Evolutionary conservation across 2,888 invertebrate species (phyloP).

Genomic region (Zygogramma bicolorata): DNA sequence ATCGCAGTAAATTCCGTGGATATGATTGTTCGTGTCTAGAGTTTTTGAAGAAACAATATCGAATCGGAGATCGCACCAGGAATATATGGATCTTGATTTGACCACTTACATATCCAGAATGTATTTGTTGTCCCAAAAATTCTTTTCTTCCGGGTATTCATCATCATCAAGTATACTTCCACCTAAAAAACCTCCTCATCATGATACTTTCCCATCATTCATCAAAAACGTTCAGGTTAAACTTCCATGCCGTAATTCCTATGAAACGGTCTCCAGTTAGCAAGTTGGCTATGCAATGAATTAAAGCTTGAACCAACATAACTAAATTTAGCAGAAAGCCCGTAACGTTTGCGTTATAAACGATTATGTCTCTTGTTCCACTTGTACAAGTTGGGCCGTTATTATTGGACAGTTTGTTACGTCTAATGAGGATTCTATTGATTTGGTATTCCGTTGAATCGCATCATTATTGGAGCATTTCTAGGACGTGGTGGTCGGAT

Average conservation of each 20-base stretch:
- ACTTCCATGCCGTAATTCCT: constrained; percentile 34
- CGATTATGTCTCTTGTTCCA: constrained; percentile 49
- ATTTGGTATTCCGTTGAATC: constrained; percentile 33
- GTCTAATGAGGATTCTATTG: constrained; percentile 43
- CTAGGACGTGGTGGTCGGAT: constrained; percentile 1
- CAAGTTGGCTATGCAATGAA: constrained; percentile 43
- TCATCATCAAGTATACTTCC: too few relatives aligned
- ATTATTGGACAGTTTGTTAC: constrained; percentile 40
- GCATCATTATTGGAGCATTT: constrained; percentile 16
- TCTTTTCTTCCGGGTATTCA: constrained; percentile 24
- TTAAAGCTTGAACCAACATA: constrained; percentile 45
- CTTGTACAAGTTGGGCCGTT: constrained; percentile 40
- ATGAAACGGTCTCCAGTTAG: constrained; percentile 40
- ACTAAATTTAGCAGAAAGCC: constrained; percentile 46
- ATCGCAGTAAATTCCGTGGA: too few relatives aligned
- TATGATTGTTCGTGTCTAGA: too few relatives aligned
- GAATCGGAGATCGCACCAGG: too few relatives aligned
- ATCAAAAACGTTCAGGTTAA: constrained; percentile 36
- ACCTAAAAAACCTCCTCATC: constrained; percentile 25
- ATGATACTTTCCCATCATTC: constrained; percentile 33
- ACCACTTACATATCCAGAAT: too few relatives aligned
- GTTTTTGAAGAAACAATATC: too few relatives aligned
- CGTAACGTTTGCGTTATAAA: constrained; percentile 41
- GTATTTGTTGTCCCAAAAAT: too few relatives aligned
- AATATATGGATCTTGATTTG: too few relatives aligned